phyloP scores from a whole-genome alignment of 2,797 vertebrate species.

The Argya squamiceps region DNA sequence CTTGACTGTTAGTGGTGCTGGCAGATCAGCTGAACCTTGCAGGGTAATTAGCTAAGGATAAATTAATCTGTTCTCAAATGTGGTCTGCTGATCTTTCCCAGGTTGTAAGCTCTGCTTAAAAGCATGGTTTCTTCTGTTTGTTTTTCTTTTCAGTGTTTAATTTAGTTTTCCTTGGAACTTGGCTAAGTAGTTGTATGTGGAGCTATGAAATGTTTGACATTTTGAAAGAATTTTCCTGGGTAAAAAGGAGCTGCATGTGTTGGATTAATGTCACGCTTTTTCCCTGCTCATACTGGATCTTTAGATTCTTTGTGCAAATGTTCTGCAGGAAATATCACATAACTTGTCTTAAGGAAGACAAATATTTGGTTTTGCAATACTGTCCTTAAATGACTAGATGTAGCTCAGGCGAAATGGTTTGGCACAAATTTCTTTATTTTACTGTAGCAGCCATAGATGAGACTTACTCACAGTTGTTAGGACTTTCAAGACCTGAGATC shows the following conservation, averaged over 20 bases:
- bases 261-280: not conserved
- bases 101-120: not conserved
- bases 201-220: constrained; percentile 4
- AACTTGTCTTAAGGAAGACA: constrained; percentile 43
- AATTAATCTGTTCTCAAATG: constrained; percentile 53
- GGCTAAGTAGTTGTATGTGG: not conserved
- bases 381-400: constrained; percentile 49
- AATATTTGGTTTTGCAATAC: constrained; percentile 57
- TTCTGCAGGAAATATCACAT: constrained; percentile 38
- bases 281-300: not conserved
- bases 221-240: not conserved
- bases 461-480: not conserved
- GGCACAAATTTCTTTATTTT: not conserved
- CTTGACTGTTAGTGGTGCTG: constrained; percentile 46
- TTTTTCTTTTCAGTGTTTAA: not conserved
- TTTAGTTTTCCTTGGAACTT: not conserved
- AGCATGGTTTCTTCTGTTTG: not conserved
- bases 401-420: not conserved
- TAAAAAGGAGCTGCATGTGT: not conserved
- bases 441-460: not conserved
- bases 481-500: not conserved
- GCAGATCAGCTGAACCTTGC: constrained; percentile 36
- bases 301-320: constrained; percentile 36
- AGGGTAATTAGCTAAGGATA: constrained; percentile 53
- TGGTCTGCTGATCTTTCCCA: constrained; percentile 2